Conservation (phyloP, 1,140 invertebrate species). For the Drosophila tsacasi region DNA sequence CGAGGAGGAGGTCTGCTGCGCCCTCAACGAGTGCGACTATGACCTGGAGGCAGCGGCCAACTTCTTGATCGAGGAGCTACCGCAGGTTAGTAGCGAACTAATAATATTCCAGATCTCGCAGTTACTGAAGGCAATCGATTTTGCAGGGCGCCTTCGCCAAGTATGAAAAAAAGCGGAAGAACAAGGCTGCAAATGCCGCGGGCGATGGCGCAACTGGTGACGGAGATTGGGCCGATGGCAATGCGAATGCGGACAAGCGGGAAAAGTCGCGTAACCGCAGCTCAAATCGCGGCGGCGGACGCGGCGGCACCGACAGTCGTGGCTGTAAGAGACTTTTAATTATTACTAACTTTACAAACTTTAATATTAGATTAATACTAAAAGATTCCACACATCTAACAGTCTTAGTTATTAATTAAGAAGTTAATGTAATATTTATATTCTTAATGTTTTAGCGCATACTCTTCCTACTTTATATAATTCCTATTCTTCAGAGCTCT, state of each 20-base stretch:
- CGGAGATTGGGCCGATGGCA: slow-evolving; percentile 86
- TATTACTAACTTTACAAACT: neutral
- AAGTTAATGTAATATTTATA: neutral
- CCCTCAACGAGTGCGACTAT: slow-evolving; percentile 92
- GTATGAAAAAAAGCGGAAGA: slow-evolving; percentile 94
- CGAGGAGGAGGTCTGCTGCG: slow-evolving; percentile 93
- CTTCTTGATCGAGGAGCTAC: slow-evolving; percentile 90
- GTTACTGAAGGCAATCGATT: neutral
- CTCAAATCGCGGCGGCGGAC: slow-evolving; percentile 86
- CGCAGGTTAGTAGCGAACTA: slow-evolving; percentile 85
- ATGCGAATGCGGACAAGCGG: slow-evolving; percentile 82
- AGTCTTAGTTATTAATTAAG: neutral
- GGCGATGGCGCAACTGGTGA: slow-evolving; percentile 73
- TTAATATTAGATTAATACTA: neutral
- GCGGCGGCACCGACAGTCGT: slow-evolving; percentile 85
- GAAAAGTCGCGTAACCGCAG: slow-evolving; percentile 85
- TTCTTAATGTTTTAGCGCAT: neutral
- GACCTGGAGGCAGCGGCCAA: slow-evolving; percentile 91
- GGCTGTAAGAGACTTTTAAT: slow-evolving; percentile 78
- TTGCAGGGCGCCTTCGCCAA: slow-evolving; percentile 90
- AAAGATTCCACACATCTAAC: neutral
- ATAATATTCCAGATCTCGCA: neutral
- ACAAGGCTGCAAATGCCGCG: slow-evolving; percentile 87
- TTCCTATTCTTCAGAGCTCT: neutral
- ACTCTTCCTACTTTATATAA: neutral